Base-by-base conservation (phyloP, 2,113 vertebrate genomes). In the Sisor rabdophorus region DNA sequence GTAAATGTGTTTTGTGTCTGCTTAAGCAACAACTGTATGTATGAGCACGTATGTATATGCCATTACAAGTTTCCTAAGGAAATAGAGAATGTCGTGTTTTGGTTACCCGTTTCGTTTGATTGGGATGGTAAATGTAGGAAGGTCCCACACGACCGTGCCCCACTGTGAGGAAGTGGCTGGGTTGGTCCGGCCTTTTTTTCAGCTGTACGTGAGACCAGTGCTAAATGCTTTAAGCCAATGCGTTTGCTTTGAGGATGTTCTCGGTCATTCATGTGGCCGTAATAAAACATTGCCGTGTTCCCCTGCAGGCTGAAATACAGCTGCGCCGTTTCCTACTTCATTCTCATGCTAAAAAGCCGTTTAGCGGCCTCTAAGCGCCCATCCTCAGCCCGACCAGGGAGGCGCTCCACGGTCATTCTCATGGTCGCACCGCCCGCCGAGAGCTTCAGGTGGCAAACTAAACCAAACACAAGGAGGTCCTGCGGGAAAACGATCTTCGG, bases 341-440 rank as follows among this genome's bases (percentile, higher is more conserved):
- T 94, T 93, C 88, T 91, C 88, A 92, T 93, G 92, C 87, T 92
- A 90, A 93, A 84, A 81, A 81, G 89, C 87, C 86, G 85, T 91
- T 91, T 90, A 90, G 85, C 75, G 73, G 32, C 84, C 82, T 78
- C 36, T 84, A 87, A 83, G 79, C 84, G 71, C 71, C 86, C 80
- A 82, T 88, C 89, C 86, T 87, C 68, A 50, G 32, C 53, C 84
- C 50, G 82, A 44, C 86, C 89, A 83, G 90, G 89, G 71, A 59
- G 80, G 81, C 84, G 73, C 13, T 77, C 88, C 89, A 88, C 65
- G 87, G 87, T 90, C 91, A 91, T 91, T 90, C 89, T 89, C 91
- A 93, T 90, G 87, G 91, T 86, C 91, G 91, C 88, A 82, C 89
- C 88, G 84, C 90, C 90, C 64, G 86, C 85, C 84, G 89, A 71